These are phyloP conservation scores for Porites lobata DNA, from an alignment of 92 coral and sea anemone genomes.

Conservation along the genomic window DNA sequence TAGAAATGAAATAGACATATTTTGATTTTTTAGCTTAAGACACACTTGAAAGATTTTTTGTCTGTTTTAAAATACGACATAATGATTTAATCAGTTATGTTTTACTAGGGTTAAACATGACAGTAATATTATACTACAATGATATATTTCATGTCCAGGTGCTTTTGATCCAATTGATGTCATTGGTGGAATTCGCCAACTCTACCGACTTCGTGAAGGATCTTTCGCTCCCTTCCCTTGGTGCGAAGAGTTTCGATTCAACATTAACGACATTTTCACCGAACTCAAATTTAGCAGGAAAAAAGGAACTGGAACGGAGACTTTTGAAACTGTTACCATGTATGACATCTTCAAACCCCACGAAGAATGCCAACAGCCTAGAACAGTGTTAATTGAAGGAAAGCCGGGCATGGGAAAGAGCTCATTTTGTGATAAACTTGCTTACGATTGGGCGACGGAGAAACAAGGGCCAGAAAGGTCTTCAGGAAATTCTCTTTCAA, in stretches of 20 bases:
- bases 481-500: not conserved
- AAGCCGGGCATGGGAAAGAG: not conserved
- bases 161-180: no score
- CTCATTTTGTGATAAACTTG: not conserved
- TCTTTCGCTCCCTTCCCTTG: conserved; percentile 14
- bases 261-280: conserved; percentile 44
- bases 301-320: not conserved
- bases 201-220: conserved; percentile 16
- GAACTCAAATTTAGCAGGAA: not conserved
- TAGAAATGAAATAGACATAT: no score
- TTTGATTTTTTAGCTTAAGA: no score
- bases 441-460: no score
- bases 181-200: conserved; percentile 4
- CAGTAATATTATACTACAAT: no score
- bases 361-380: not conserved
- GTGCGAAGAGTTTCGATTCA: conserved; percentile 24
- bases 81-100: no score
- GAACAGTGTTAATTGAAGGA: not conserved
- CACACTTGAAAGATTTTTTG: no score
- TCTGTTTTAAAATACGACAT: no score
- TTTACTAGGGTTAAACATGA: no score
- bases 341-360: not conserved
- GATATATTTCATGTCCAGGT: no score
- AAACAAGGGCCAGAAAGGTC: not conserved
- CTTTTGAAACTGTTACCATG: not conserved